Conservation (phyloP, 2,888 invertebrate species). For the Drosophila planitibia region DNA sequence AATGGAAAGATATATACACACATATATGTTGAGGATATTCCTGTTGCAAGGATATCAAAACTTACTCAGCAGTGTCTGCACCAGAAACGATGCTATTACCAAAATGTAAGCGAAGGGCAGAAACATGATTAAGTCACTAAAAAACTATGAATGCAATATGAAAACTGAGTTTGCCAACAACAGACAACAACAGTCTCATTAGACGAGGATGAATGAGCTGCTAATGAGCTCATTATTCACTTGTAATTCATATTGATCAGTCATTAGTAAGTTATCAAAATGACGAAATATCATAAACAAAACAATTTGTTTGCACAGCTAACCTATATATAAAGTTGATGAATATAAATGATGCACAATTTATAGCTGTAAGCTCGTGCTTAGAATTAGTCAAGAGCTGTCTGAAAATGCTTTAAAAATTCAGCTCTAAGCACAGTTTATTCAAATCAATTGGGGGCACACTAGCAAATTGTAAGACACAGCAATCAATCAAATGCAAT, state of each 20-base stretch:
- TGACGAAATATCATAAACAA: neutral
- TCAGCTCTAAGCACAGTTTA: neutral
- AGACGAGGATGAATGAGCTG: constrained; percentile 20
- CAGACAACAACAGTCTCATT: constrained; percentile 29
- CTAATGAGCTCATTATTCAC: constrained; percentile 41
- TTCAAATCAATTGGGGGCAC: neutral
- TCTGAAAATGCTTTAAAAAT: neutral
- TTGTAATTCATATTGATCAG: neutral
- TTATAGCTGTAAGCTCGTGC: neutral
- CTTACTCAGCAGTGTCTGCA: constrained; percentile 31
- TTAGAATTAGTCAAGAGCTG: neutral
- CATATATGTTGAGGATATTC: neutral
- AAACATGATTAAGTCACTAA: constrained; percentile 18
- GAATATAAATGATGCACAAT: neutral
- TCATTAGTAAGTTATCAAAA: constrained; percentile 5
- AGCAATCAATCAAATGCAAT: constrained; percentile 49
- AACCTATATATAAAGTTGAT: neutral
- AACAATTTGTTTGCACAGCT: neutral
- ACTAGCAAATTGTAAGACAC: constrained; percentile 22
- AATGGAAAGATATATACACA: neutral
- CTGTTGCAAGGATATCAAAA: neutral
- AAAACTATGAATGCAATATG: neutral
- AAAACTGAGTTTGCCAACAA: neutral
- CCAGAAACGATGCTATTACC: constrained; percentile 7
- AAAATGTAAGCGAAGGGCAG: constrained; percentile 4